phyloP scores from a whole-genome alignment of 2,113 vertebrate species.

The Sceloporus undulatus region DNA sequence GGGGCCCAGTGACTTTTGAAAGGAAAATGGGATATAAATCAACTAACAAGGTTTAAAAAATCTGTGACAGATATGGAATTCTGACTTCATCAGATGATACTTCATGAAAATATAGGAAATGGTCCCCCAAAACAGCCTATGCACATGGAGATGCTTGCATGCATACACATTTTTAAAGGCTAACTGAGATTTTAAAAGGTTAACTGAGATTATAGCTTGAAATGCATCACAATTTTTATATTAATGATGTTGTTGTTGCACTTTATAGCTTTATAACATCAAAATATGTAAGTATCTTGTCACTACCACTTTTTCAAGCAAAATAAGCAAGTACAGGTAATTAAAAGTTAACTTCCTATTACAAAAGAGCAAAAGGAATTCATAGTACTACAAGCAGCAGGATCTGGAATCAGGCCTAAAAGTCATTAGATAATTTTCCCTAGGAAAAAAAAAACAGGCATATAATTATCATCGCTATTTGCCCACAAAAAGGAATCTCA shows the following conservation, averaged over 20 bases:
- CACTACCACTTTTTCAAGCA: neutral
- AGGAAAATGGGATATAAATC: neutral
- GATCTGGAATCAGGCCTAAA: neutral
- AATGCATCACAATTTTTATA: neutral
- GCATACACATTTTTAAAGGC: neutral
- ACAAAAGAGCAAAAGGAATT: neutral
- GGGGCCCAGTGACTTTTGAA: no score
- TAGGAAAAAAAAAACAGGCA: neutral
- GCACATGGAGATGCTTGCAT: neutral
- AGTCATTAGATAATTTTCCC: neutral
- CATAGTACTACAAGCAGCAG: neutral
- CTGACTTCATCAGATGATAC: neutral
- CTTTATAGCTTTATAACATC: neutral
- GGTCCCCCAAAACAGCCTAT: neutral
- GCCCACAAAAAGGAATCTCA: conserved; percentile 1
- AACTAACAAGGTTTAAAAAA: neutral
- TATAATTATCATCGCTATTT: neutral
- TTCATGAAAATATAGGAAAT: neutral
- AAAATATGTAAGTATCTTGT: neutral
- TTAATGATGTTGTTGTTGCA: neutral
- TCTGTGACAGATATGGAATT: neutral
- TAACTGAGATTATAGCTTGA: neutral
- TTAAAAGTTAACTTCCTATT: neutral
- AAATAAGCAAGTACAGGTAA: neutral
- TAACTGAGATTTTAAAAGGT: neutral